phyloP scores from a whole-genome alignment of 30 jellyfish, hydroid and myxozoan species.

The Aurelia coerulea region DNA sequence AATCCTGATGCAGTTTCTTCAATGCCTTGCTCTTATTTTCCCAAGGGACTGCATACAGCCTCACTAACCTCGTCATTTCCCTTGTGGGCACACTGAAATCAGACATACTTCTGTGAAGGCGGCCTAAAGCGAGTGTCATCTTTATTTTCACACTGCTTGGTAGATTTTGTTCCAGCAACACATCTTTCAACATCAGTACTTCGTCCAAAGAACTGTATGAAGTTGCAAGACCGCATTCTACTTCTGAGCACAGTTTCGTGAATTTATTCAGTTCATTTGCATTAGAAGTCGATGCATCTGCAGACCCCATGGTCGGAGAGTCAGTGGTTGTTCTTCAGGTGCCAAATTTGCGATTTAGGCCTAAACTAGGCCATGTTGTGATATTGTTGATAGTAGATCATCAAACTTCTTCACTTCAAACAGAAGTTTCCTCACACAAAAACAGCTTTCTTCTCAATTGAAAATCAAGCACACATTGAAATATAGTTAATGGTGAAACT shows the following conservation, averaged over 20 bases:
- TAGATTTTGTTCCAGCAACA: constrained; percentile 46
- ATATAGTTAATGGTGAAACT: too few species aligned
- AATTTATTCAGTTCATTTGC: constrained; percentile 36
- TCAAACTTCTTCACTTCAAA: too few species aligned
- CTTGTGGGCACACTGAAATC: constrained; percentile 70
- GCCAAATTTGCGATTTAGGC: too few species aligned
- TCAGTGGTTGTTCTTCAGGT: too few species aligned
- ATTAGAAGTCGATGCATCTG: background rate
- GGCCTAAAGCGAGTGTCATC: constrained; percentile 51
- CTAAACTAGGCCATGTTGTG: too few species aligned
- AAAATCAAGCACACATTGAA: too few species aligned
- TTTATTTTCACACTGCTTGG: constrained; percentile 53
- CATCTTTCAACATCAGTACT: constrained; percentile 45
- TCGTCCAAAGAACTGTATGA: constrained; percentile 59
- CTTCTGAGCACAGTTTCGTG: constrained; percentile 56
- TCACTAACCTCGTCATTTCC: constrained; percentile 74
- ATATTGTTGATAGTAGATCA: too few species aligned
- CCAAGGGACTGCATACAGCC: constrained; percentile 85
- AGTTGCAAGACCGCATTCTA: constrained; percentile 58
- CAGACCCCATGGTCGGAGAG: background rate
- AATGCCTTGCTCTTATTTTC: constrained; percentile 77
- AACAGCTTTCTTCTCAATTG: too few species aligned
- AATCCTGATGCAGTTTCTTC: constrained; percentile 77
- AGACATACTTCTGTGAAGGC: constrained; percentile 70
- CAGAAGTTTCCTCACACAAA: too few species aligned